Conservation (phyloP, 2,888 invertebrate species). For the Sisyra nigra region DNA sequence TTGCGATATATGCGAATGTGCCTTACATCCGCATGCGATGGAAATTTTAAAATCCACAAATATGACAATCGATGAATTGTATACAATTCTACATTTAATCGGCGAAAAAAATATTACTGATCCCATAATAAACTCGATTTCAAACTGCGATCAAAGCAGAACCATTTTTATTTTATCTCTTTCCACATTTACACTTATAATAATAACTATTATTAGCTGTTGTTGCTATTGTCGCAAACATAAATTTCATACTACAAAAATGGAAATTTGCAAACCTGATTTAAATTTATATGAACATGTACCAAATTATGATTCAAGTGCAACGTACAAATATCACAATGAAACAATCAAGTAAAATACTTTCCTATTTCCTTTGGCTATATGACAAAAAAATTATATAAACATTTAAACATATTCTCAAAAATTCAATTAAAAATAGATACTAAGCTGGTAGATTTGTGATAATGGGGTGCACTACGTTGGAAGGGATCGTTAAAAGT, state of each 20-base stretch:
- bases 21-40: background rate
- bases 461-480: too few relatives aligned
- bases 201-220: background rate
- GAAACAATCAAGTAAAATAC: background rate
- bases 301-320: background rate
- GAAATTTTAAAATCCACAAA: background rate
- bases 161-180: background rate
- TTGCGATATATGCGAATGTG: slow-evolving; percentile 1
- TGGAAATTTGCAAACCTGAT: background rate
- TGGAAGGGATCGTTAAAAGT: too few relatives aligned
- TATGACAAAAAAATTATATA: background rate
- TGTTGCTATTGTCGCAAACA: background rate
- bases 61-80: background rate
- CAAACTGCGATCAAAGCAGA: background rate
- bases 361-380: background rate
- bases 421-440: background rate
- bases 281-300: background rate
- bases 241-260: background rate
- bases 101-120: background rate
- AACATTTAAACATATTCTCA: background rate
- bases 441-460: background rate
- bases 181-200: background rate
- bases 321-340: slow-evolving; percentile 1
- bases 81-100: background rate
- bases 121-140: too few relatives aligned